Evolutionary conservation across 2,797 vertebrate species (phyloP).

Genomic region (Ctenopoma multispine): DNA sequence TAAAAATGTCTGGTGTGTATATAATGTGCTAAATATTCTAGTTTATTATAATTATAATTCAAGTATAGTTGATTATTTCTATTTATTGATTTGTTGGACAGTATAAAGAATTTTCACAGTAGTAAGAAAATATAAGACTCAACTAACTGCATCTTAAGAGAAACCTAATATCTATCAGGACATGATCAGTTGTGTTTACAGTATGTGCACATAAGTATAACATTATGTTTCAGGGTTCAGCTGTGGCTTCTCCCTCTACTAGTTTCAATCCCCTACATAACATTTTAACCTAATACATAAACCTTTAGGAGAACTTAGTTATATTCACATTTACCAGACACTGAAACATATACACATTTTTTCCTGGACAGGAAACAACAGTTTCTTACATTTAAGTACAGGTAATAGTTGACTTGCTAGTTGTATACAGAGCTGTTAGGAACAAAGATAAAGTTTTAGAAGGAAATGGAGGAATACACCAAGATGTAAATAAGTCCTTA

Average conservation of each 20-base stretch:
- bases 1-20: not conserved
- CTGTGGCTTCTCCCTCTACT: not conserved
- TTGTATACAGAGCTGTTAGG: not conserved
- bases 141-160: slow-evolving; percentile 8
- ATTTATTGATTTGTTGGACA: not conserved
- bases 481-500: not conserved
- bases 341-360: slow-evolving; percentile 8
- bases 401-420: too few species aligned
- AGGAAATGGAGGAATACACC: not conserved
- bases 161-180: slow-evolving; percentile 9
- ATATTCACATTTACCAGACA: not conserved
- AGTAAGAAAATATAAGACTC: not conserved
- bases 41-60: not conserved
- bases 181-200: slow-evolving; percentile 10
- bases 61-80: not conserved
- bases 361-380: slow-evolving; percentile 4
- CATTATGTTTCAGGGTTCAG: slow-evolving; percentile 1
- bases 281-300: not conserved
- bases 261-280: not conserved
- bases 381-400: not conserved
- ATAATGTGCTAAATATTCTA: not conserved
- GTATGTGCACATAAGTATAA: not conserved
- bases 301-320: not conserved
- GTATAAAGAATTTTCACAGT: not conserved
- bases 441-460: not conserved